A percentile compares a stretch with the other conserved stretches of the same genome.
These are phyloP conservation scores for Urocolius indicus DNA, from an alignment of 2,113 vertebrate species.

Conservation along the genomic window DNA sequence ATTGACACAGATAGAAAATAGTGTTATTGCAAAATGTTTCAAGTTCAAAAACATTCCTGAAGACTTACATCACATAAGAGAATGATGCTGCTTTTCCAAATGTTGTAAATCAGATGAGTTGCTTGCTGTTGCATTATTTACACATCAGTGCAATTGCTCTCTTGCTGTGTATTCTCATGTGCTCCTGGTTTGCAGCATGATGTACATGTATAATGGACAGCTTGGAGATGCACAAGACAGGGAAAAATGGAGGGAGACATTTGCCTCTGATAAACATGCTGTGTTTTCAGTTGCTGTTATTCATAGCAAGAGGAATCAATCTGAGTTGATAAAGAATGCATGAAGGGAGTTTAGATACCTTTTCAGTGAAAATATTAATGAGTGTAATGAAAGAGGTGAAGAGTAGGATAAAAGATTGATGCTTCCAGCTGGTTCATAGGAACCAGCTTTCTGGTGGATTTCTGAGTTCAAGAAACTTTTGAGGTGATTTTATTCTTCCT, in stretches of 20 bases:
- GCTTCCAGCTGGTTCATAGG: not conserved
- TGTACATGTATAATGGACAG: not conserved
- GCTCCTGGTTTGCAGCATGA: not conserved
- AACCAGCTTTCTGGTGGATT: not conserved
- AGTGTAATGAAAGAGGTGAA: not conserved
- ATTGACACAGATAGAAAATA: not conserved
- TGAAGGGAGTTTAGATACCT: not conserved
- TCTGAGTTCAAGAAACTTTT: not conserved
- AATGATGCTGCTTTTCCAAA: slow-evolving; percentile 4
- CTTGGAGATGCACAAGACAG: not conserved
- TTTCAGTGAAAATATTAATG: not conserved
- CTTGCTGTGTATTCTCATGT: not conserved
- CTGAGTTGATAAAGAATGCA: not conserved
- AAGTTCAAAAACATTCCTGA: slow-evolving; percentile 26
- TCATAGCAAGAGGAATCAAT: not conserved
- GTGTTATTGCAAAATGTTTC: slow-evolving; percentile 22
- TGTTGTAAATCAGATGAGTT: not conserved
- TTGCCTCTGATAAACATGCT: not conserved
- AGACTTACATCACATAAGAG: not conserved
- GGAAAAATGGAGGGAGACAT: not conserved
- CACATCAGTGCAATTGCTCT: not conserved
- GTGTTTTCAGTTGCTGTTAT: not conserved
- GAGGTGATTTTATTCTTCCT: not conserved
- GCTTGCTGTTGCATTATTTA: slow-evolving; percentile 39
- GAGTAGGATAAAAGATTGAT: not conserved